Evolutionary conservation across 2,797 vertebrate species (phyloP).

Genomic region (Gouania willdenowi): DNA sequence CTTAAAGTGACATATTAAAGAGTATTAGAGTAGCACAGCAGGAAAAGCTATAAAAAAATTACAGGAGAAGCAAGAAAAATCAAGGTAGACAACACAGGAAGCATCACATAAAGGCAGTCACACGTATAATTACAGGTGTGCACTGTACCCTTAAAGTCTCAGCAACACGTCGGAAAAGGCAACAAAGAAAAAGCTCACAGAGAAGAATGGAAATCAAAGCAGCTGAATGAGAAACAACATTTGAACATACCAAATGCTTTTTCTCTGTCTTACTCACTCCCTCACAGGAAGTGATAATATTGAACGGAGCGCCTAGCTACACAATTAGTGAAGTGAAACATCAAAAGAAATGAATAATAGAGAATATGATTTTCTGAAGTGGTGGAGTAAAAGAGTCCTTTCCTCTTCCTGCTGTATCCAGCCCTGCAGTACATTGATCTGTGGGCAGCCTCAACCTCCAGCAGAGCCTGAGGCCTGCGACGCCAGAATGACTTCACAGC

Average conservation of each 20-base stretch:
- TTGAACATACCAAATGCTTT: conserved; percentile 50
- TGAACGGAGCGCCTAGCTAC: conserved; percentile 70
- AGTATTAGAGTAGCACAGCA: no score
- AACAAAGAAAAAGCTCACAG: conserved; percentile 14
- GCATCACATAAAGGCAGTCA: conserved; percentile 15
- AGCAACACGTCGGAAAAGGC: background rate
- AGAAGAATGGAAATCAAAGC: conserved; percentile 62
- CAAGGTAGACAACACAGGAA: conserved; percentile 18
- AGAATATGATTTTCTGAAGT: conserved; percentile 74
- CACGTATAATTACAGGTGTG: conserved; percentile 41
- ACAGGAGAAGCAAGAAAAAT: conserved; percentile 30
- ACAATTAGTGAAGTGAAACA: conserved; percentile 74
- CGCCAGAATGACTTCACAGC: conserved; percentile 30
- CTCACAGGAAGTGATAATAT: conserved; percentile 63
- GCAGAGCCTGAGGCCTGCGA: conserved; percentile 29
- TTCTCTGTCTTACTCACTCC: conserved; percentile 33
- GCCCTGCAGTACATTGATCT: conserved; percentile 71
- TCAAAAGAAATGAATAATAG: conserved; percentile 79
- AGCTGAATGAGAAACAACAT: conserved; percentile 57
- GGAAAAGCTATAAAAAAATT: conserved; percentile 42
- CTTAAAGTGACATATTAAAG: no score
- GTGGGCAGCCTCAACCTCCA: conserved; percentile 51
- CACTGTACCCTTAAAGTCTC: conserved; percentile 34
- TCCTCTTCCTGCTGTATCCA: conserved; percentile 60
- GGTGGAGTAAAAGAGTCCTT: conserved; percentile 64